Conservation (phyloP, 2,888 invertebrate species). For the Synergus laeviventris region DNA sequence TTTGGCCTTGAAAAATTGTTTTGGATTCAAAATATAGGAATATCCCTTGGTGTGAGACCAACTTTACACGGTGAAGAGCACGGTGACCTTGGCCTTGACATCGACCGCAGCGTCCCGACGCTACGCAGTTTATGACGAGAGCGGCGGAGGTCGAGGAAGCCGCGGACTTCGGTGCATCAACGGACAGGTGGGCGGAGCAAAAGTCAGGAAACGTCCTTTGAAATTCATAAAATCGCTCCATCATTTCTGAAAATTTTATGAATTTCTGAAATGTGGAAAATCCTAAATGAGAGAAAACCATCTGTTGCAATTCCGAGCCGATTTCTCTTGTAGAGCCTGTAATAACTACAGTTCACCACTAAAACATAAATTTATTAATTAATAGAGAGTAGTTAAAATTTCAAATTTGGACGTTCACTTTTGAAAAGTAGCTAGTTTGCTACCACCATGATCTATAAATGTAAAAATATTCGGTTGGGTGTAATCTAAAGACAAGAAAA, state of each 20-base stretch:
- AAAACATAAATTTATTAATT: too few relatives aligned
- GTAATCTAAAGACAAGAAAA: too few relatives aligned
- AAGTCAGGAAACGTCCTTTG: slow-evolving; percentile 26
- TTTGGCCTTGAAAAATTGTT: not conserved
- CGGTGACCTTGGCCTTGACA: slow-evolving; percentile 67
- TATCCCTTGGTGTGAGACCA: slow-evolving; percentile 46
- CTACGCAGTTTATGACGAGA: slow-evolving; percentile 69
- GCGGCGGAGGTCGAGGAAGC: slow-evolving; percentile 51
- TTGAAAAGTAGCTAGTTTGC: too few relatives aligned
- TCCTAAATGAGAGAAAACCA: not conserved
- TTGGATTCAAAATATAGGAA: not conserved
- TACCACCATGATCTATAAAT: too few relatives aligned
- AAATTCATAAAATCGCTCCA: slow-evolving; percentile 16
- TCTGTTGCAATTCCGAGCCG: not conserved
- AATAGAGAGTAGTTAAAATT: too few relatives aligned
- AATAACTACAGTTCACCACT: too few relatives aligned
- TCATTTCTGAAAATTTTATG: not conserved
- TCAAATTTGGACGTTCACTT: too few relatives aligned
- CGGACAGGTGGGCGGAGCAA: slow-evolving; percentile 49
- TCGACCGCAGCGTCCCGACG: slow-evolving; percentile 71
- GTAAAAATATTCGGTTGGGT: too few relatives aligned
- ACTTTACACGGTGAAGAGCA: slow-evolving; percentile 59
- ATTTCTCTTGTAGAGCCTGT: not conserved
- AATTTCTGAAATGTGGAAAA: not conserved
- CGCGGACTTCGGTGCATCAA: slow-evolving; percentile 53